phyloP scores from a whole-genome alignment of 2,888 invertebrate genomes.

The Euphydryas editha region DNA sequence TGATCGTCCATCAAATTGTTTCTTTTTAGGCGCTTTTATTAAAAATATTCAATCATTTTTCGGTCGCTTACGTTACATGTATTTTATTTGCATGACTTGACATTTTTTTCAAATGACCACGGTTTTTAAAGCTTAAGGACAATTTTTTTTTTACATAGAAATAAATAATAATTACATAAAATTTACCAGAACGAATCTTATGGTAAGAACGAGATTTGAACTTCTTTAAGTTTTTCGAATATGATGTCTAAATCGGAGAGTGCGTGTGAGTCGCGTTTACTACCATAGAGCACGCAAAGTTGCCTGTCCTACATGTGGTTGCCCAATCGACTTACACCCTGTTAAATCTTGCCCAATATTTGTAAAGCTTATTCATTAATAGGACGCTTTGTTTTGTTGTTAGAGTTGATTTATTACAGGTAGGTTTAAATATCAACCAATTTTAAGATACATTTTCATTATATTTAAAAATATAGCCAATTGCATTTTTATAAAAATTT shows the following conservation, averaged over 20 bases:
- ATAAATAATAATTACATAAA: neutral
- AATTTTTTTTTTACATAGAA: neutral
- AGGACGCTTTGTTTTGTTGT: constrained; percentile 73
- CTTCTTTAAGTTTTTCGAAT: constrained; percentile 20
- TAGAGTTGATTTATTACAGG: constrained; percentile 33
- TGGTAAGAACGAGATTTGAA: constrained; percentile 2
- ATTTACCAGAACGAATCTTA: neutral
- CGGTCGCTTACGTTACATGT: constrained; percentile 22
- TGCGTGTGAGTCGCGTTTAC: constrained; percentile 58
- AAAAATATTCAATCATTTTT: constrained; percentile 48
- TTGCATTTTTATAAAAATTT: no score
- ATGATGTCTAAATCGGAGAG: constrained; percentile 68
- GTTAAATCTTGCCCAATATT: constrained; percentile 80
- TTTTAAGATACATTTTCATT: neutral
- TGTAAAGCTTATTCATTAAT: constrained; percentile 78
- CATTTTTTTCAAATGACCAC: constrained; percentile 1
- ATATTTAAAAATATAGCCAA: no score
- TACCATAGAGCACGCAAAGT: constrained; percentile 67
- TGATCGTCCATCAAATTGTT: constrained; percentile 14
- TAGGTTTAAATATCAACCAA: neutral
- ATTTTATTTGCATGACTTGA: constrained; percentile 12
- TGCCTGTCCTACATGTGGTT: constrained; percentile 59
- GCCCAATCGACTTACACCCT: constrained; percentile 78
- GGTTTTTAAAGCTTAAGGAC: constrained; percentile 3
- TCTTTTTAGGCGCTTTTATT: constrained; percentile 44